phyloP scores from a whole-genome alignment of 2,888 invertebrate genomes.

The Latheticus oryzae region DNA sequence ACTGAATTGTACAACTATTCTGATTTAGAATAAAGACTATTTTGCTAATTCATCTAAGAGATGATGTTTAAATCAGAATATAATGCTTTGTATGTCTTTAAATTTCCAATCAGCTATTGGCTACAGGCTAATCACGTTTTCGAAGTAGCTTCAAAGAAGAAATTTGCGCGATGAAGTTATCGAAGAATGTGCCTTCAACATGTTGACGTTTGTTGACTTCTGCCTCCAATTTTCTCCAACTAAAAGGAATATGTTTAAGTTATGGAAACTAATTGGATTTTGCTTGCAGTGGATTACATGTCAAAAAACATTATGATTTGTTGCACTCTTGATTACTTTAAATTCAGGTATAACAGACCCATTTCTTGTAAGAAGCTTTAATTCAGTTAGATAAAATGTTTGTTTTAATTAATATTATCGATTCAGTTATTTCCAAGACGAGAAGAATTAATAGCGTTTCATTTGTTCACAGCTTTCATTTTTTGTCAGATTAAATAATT shows the following conservation, averaged over 20 bases:
- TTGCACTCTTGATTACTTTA: background rate
- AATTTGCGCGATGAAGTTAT: conserved; percentile 1
- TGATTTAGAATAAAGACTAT: too few relatives aligned
- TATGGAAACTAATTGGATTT: too few relatives aligned
- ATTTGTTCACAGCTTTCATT: conserved; percentile 8
- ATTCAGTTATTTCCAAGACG: conserved; percentile 11
- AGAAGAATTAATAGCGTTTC: conserved; percentile 11
- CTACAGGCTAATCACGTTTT: conserved; percentile 9
- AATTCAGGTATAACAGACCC: conserved; percentile 5
- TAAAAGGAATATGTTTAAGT: too few relatives aligned
- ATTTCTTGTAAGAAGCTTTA: conserved; percentile 8
- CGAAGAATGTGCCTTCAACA: too few relatives aligned
- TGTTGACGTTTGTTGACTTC: conserved; percentile 7
- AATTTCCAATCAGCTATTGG: conserved; percentile 2
- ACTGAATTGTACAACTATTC: too few relatives aligned
- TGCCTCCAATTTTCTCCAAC: too few relatives aligned
- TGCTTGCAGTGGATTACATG: too few relatives aligned
- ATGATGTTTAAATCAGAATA: too few relatives aligned
- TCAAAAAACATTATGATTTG: conserved; percentile 15
- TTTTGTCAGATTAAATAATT: background rate
- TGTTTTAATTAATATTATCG: conserved; percentile 22
- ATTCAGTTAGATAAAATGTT: conserved; percentile 28
- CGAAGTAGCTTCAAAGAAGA: conserved; percentile 5
- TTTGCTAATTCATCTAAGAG: too few relatives aligned
- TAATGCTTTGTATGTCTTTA: background rate